Percentiles rank a stretch among this genome's conserved stretches.
These are phyloP conservation scores for Macrosoma leucophasiata DNA, from an alignment of 2,888 invertebrate genomes.

Conservation along the genomic window DNA sequence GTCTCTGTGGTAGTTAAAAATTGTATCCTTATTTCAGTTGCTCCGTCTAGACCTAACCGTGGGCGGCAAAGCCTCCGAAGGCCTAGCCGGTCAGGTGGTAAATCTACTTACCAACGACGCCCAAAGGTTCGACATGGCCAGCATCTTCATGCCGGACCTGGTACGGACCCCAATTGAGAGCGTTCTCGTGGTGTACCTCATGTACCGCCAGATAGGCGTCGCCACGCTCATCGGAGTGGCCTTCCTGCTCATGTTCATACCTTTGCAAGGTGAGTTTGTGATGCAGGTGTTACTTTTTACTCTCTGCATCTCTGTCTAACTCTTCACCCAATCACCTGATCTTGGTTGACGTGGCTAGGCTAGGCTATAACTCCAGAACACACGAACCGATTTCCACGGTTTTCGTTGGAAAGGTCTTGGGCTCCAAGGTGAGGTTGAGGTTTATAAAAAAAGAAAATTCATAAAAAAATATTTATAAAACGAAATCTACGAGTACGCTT, in stretches of 20 bases:
- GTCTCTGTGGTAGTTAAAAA: too few relatives aligned
- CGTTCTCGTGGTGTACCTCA: conserved; percentile 82
- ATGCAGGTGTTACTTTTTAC: too few relatives aligned
- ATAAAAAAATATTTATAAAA: too few relatives aligned
- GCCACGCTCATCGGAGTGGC: conserved; percentile 77
- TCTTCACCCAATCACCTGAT: too few relatives aligned
- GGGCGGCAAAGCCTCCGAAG: conserved; percentile 72
- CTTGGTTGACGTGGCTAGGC: too few relatives aligned
- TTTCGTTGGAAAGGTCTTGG: too few relatives aligned
- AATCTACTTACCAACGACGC: conserved; percentile 92
- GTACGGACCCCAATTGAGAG: conserved; percentile 90
- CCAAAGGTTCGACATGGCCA: conserved; percentile 87
- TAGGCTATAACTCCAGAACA: too few relatives aligned
- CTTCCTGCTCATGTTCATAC: conserved; percentile 76
- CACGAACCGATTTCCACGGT: too few relatives aligned
- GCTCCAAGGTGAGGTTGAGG: conserved; percentile 19
- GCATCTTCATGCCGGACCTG: conserved; percentile 87
- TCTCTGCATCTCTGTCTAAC: too few relatives aligned
- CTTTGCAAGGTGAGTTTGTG: conserved; percentile 77
- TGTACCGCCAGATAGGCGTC: conserved; percentile 77
- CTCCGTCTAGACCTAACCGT: conserved; percentile 82
- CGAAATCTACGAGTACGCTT: too few relatives aligned
- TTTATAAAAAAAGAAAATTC: too few relatives aligned
- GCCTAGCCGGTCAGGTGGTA: conserved; percentile 80
- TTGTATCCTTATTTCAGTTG: too few relatives aligned